Conservation (phyloP, 1,140 invertebrate genomes). For the Capitella teleta region DNA sequence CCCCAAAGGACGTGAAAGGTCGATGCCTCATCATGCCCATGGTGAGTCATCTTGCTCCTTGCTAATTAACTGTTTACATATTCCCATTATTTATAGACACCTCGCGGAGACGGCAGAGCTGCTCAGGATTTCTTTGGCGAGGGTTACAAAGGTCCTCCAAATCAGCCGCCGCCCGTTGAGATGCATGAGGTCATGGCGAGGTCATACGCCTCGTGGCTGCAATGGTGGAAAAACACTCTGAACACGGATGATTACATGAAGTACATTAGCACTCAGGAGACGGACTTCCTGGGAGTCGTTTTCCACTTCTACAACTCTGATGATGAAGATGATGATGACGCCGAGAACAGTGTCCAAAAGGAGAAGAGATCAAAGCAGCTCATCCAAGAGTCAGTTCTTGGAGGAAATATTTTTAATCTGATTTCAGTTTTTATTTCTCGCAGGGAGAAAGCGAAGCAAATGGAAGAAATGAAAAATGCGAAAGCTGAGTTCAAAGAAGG, state of each 20-base stretch:
- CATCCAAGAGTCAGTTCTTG: neutral
- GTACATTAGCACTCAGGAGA: slow-evolving; percentile 36
- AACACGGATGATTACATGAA: slow-evolving; percentile 41
- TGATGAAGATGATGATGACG: slow-evolving; percentile 28
- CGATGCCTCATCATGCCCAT: neutral
- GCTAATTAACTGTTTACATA: neutral
- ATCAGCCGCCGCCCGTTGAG: neutral
- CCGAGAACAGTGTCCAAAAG: neutral
- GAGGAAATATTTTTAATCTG: neutral
- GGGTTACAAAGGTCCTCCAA: neutral
- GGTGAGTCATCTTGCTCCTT: neutral
- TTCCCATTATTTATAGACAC: neutral
- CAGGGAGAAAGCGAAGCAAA: slow-evolving; percentile 27
- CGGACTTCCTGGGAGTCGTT: slow-evolving; percentile 37
- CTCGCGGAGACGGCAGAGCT: slow-evolving; percentile 8
- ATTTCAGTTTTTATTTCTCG: slow-evolving; percentile 6
- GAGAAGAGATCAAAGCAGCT: neutral
- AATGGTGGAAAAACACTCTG: slow-evolving; percentile 38
- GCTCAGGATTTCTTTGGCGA: neutral
- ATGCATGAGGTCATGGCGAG: slow-evolving; percentile 28
- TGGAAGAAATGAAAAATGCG: slow-evolving; percentile 24
- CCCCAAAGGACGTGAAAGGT: slow-evolving; percentile 1
- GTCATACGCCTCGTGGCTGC: slow-evolving; percentile 35
- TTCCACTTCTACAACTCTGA: slow-evolving; percentile 41
- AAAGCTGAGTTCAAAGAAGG: slow-evolving; percentile 35